Evolutionary conservation across 2,113 vertebrate species (phyloP), one percentile per base, ranked within the genome.

Genomic region (Engraulis encrasicolus): DNA sequence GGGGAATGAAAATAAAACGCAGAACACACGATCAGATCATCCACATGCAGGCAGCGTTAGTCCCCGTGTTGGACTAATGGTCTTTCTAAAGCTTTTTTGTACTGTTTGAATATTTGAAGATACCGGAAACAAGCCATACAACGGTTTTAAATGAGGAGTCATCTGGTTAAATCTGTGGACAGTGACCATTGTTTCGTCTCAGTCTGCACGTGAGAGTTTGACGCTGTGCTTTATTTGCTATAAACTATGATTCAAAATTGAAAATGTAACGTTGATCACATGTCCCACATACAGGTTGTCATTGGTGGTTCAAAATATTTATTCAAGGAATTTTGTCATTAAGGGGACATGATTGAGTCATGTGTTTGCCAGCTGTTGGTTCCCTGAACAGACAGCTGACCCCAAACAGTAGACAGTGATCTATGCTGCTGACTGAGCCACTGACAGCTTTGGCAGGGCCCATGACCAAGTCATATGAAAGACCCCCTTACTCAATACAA

Each of bases 151-250:
- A 74, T 36, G 5, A 15, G 12, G 66, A 74, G 66, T 74, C 66
- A 74, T 74, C 66, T 74, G 66, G 66, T 74, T 74, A 74, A 74
- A 74, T 74, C 66, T 61, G 52, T 61, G 81, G 66, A 34, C 66
- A 31, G 31, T 23, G 12, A 34, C 14, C 66, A 74, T 74, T 74
- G 66, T 58, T 58, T 6, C 23, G 54, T 74, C 23, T 58, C 31
- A 74, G 66, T 17, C 31, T 34, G 27, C 15, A 27, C 9, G 40
- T 45, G 4, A 45, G 40, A 45, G 40, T 45, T 66, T 74, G 66
- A 74, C 40, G 9, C 27, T 34, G 27, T 74, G 66, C 66, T 74
- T 74, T 74, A 14, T 31, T 31, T 5, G 9, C 15, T 34, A 2
- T 34, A 74, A 27, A 74, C 40, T 45, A 45, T 9, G 3, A 45